Evolutionary conservation across 2,888 invertebrate species (phyloP), one percentile per base, ranked within the genome.

Genomic region (Ochropleura leucogaster): DNA sequence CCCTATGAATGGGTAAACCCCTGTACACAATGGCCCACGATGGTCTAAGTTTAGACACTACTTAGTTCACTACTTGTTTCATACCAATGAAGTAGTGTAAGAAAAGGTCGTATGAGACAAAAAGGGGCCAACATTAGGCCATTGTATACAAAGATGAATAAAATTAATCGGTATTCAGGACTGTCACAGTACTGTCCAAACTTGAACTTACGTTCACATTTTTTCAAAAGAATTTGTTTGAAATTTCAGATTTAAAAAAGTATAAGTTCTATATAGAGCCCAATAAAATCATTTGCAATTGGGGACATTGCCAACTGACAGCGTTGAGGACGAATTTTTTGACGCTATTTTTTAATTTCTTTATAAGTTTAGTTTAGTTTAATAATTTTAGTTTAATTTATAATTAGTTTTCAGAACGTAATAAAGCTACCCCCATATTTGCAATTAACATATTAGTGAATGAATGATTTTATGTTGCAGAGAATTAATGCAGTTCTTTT

Each of bases 1-100:
- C 72, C 75, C 14, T 59, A 68, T 57, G 55, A 68, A 71, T 77
- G 80, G 75, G 77, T 82, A 79, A 77, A 53, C 30, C 42, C 10
- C 16, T 64, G 62, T 55, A 60, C 49, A 75, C 69, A 72, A 69
- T 75, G 72, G 49, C 46, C 59, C 9, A 40, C 12, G 47, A 30
- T 40, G 20, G n/a, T 40, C 7, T 18, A 64, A n/a, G n/a, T 53
- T 53, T 10, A n/a, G 18, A 4, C 1, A n/a, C 12, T 59, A 16
- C 49, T 49, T 12, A 6, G 12, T 65, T 74, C n/a, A n/a, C n/a
- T n/a, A n/a, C n/a, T n/a, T 20, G 6, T 60, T n/a, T 53, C 1
- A 10, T 20, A 20, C 12, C 40, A n/a, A 30, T 47, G 57, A 16
- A 57, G 8, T 1, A 57, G 30, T 30, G 4, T 7, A 20, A 59